A percentile compares a stretch with the other conserved stretches of the same genome.
Conservation (phyloP, 2,888 invertebrate genomes). For the Cantharis rufa region DNA sequence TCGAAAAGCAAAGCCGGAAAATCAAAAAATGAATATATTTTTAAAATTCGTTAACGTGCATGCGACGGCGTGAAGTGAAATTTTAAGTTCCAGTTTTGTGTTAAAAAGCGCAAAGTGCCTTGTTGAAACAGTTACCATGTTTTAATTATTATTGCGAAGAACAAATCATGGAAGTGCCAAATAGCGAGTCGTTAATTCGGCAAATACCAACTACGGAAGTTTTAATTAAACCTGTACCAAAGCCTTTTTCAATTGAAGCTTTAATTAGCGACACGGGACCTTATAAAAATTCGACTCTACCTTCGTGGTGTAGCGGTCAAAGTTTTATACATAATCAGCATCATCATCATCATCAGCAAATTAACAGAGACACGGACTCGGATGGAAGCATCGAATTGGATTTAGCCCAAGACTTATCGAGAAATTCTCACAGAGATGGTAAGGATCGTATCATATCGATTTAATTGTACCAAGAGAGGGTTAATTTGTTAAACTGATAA, state of each 20-base stretch:
- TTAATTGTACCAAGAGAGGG: neutral
- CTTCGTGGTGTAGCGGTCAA: slow-evolving; percentile 31
- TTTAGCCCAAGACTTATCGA: slow-evolving; percentile 53
- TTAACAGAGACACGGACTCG: slow-evolving; percentile 49
- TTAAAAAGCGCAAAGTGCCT: neutral
- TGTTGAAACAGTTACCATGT: neutral
- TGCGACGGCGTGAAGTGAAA: neutral
- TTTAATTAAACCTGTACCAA: slow-evolving; percentile 57
- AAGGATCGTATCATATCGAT: neutral
- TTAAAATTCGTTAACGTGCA: neutral
- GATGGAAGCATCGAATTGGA: slow-evolving; percentile 54
- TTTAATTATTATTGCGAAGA: neutral
- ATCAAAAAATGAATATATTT: neutral
- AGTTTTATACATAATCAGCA: slow-evolving; percentile 9
- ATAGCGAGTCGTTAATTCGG: slow-evolving; percentile 37
- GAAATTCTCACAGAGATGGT: slow-evolving; percentile 42
- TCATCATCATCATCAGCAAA: slow-evolving; percentile 29
- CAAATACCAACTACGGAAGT: slow-evolving; percentile 35
- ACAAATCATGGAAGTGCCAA: slow-evolving; percentile 39
- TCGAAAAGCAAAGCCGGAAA: neutral
- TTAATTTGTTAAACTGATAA: neutral
- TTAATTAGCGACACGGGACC: slow-evolving; percentile 57
- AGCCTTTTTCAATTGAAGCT: slow-evolving; percentile 67
- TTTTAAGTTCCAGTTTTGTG: neutral
- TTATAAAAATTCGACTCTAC: slow-evolving; percentile 37